Evolutionary conservation across 1,140 invertebrate species (phyloP), one percentile per base, ranked within the genome.

Genomic region (Bombus fervidus): DNA sequence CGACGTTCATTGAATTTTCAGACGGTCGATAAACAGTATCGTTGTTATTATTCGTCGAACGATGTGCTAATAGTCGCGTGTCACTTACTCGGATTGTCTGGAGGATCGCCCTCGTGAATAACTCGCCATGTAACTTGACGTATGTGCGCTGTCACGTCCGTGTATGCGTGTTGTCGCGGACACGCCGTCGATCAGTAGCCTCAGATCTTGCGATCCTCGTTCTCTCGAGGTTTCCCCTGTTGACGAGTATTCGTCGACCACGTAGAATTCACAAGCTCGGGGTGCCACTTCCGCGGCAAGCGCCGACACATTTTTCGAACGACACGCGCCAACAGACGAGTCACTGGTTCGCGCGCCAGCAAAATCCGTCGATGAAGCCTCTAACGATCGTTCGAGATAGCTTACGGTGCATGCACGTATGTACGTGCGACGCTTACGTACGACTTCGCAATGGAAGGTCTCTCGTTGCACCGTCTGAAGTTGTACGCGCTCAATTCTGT

Each of bases 301-400:
- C 76, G 66, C 75, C 82, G 78, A 68, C 69, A 64, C 88, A 90
- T 90, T 66, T 90, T 90, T 90, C 62, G 41, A 43, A 74, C 43
- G 10, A 75, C 39, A 8, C 69, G 41, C 25, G 12, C n/a, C 13
- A 43, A 22, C 37, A 6, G n/a, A 34, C 34, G 37, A 12, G 41
- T 25, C 6, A 43, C 15, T 28, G 53, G 57, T 78, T 66, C 59
- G 66, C 64, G 47, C 39, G 34, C 80, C 43, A 66, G 41, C 31
- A 18, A 37, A 73, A 59, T 57, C 34, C 2, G 43, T 74, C 28
- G 47, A 39, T 31, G 31, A 71, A 69, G 53, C 37, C 31, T 64
- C 8, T n/a, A 28, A 76, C 43, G 53, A 77, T 53, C 39, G 53
- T 39, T 39, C 53, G 57, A 39, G 43, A 71, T 34, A 4, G 25